Base-by-base conservation (phyloP, 2,888 invertebrate genomes). In the Pherbina coryleti region DNA sequence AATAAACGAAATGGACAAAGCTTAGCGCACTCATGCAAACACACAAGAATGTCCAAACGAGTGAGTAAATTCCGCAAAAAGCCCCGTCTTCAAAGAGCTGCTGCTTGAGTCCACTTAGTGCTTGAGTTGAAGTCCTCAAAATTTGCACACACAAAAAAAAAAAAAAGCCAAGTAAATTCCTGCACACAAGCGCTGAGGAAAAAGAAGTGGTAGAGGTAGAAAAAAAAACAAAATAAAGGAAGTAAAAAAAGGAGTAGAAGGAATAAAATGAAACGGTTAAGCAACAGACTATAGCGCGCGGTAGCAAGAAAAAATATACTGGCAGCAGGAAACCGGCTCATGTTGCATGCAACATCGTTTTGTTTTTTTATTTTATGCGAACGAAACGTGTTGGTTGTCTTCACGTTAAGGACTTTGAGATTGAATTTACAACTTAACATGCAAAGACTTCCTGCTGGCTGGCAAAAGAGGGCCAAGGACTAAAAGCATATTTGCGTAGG, bases 281-380 rank as follows among this genome's bases (percentile, higher is more conserved):
- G 25, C 9, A 28, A 60, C 3, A 44, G 19, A 28, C 22, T 7
- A 22, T 7, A n/a, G 62, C 5, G 62, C 62, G 11, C 64, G 17
- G n/a, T 44, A 44, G 11, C 44, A 44, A 44, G 7, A 44, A 11
- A 44, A 44, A 11, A 44, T 44, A 44, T 44, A 7, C 44, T 44
- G 44, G 44, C 14, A 17, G 7, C 49, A 51, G 51, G 51, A 53
- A 74, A 14, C 60, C 8, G 8, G 28, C 19, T 34, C 66, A 49
- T 74, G 64, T 74, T 74, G 74, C 74, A 53, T 74, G 64, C 74
- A 49, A 72, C 72, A 57, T 51, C 51, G 22, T 66, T 74, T 73
- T 60, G 64, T 66, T 64, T 7, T 44, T 64, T 74, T 74, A 31
- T 74, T 74, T 66, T 19, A 53, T 31, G 53, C 51, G 14, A 53